These are phyloP conservation scores for Gnatocerus cornutus DNA, from an alignment of 2,888 invertebrate genomes.

Conservation along the genomic window DNA sequence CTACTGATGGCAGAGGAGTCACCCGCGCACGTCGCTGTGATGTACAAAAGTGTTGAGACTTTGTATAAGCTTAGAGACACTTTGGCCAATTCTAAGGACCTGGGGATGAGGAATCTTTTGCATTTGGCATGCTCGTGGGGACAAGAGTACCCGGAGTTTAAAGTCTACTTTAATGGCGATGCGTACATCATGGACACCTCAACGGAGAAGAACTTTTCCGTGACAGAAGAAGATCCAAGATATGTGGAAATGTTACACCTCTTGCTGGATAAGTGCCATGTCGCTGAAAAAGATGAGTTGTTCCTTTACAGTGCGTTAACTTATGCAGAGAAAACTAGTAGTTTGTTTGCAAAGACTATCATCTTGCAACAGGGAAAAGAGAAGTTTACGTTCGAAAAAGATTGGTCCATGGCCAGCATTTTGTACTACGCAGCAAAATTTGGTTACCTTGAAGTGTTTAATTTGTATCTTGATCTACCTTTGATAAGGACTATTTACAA, in stretches of 20 bases:
- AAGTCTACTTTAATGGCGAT: neutral
- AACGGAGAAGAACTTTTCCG: neutral
- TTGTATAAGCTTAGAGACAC: neutral
- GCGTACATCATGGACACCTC: neutral
- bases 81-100: neutral
- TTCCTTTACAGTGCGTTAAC: neutral
- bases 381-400: neutral
- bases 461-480: too few species aligned
- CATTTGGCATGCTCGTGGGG: slow-evolving; percentile 4
- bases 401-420: neutral
- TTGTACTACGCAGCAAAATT: neutral
- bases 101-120: neutral
- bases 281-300: neutral
- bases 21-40: neutral
- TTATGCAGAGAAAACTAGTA: neutral
- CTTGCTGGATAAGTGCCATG: neutral
- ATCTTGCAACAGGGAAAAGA: too few species aligned
- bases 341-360: slow-evolving; percentile 2
- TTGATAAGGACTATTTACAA: too few species aligned
- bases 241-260: neutral
- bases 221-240: neutral
- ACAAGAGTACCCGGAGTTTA: neutral
- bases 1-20: neutral
- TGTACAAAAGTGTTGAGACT: neutral
- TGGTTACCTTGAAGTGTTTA: neutral